These are phyloP conservation scores for Oenanthe melanoleuca DNA, from an alignment of 2,113 vertebrate species.

Conservation along the genomic window DNA sequence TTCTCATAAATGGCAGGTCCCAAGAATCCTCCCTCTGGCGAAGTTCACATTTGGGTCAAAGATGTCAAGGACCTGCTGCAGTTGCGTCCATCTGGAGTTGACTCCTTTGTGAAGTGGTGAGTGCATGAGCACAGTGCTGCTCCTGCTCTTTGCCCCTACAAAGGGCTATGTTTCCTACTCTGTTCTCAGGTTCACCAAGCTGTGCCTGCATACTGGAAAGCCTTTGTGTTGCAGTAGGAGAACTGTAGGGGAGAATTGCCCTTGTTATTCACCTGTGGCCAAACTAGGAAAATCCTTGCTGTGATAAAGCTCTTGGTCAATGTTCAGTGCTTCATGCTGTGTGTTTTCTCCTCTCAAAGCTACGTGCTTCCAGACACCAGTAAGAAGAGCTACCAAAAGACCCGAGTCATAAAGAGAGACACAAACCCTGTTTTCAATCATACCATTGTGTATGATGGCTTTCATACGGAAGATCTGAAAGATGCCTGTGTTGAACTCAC, in stretches of 20 bases:
- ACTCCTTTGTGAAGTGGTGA: slow-evolving; percentile 78
- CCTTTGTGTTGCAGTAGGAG: background rate
- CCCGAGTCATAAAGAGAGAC: slow-evolving; percentile 73
- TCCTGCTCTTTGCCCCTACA: background rate
- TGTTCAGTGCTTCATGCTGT: background rate
- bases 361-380: slow-evolving; percentile 78
- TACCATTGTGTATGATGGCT: slow-evolving; percentile 77
- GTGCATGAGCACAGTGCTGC: background rate
- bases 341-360: slow-evolving; percentile 42
- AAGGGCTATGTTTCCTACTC: background rate
- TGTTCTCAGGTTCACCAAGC: background rate
- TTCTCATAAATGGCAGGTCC: slow-evolving; percentile 47
- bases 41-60: slow-evolving; percentile 78
- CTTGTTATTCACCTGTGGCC: background rate
- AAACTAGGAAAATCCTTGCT: background rate
- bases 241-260: background rate
- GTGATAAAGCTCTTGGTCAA: background rate
- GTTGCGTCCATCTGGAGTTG: slow-evolving; percentile 72
- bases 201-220: background rate
- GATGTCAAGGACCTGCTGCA: slow-evolving; percentile 72
- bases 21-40: slow-evolving; percentile 64
- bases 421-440: slow-evolving; percentile 76
- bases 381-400: slow-evolving; percentile 79
- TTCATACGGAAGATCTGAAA: slow-evolving; percentile 74
- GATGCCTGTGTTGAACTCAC: slow-evolving; percentile 77